These are phyloP conservation scores for Brachionus angularis DNA, from an alignment of 1,140 invertebrate species.

Conservation along the genomic window DNA sequence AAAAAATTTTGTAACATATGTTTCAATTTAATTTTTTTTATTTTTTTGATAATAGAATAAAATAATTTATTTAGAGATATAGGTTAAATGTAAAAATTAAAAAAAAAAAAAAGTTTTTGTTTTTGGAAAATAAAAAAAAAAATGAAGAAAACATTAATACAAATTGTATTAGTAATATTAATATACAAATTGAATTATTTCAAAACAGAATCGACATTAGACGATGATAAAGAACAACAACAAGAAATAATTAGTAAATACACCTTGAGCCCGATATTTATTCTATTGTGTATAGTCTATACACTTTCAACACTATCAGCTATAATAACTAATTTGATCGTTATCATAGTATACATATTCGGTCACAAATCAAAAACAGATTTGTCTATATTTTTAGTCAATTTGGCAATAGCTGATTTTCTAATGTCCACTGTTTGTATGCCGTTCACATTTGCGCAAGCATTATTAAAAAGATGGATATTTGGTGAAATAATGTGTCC, in stretches of 20 bases:
- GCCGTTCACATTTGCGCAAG: slow-evolving; percentile 42
- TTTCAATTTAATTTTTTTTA: too few relatives aligned
- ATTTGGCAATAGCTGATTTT: slow-evolving; percentile 40
- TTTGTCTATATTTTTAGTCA: slow-evolving; percentile 32
- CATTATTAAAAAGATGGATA: slow-evolving; percentile 39
- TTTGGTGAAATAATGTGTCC: slow-evolving; percentile 40
- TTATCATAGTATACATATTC: slow-evolving; percentile 24
- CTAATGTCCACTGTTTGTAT: slow-evolving; percentile 43
- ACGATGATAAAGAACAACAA: not conserved
- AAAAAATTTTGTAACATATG: too few relatives aligned
- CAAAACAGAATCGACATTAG: too few relatives aligned
- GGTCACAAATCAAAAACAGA: slow-evolving; percentile 25
- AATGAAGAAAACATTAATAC: too few relatives aligned
- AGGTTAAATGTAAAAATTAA: too few relatives aligned
- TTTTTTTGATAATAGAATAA: too few relatives aligned
- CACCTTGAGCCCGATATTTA: slow-evolving; percentile 24
- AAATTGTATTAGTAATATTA: too few relatives aligned
- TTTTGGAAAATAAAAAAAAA: too few relatives aligned
- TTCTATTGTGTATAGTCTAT: slow-evolving; percentile 35
- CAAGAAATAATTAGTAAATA: not conserved
- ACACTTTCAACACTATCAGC: slow-evolving; percentile 41
- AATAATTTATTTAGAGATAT: too few relatives aligned
- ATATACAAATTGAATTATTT: too few relatives aligned
- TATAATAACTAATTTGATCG: slow-evolving; percentile 39
- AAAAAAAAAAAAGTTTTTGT: too few relatives aligned